Evolutionary conservation across 2,888 invertebrate species (phyloP).

Genomic region (Melanostoma scalare): DNA sequence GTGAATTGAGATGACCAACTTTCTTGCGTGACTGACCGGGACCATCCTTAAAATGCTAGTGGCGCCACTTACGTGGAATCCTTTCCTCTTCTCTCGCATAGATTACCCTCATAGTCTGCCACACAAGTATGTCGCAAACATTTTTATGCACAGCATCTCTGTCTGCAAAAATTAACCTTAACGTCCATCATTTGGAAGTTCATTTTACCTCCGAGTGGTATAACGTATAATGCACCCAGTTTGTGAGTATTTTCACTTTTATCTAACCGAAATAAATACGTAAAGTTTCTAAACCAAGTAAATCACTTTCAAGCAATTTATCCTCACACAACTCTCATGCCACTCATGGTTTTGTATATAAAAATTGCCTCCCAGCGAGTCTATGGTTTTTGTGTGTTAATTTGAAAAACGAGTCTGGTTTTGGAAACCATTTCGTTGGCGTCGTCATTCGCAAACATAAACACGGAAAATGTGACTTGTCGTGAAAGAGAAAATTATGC

Average conservation of each 20-base stretch:
- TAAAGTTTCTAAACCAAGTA: constrained; percentile 44
- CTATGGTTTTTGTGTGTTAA: constrained; percentile 60
- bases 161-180: constrained; percentile 24
- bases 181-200: constrained; percentile 30
- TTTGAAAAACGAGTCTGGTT: constrained; percentile 70
- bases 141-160: constrained; percentile 9
- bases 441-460: too few species aligned
- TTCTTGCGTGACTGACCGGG: constrained; percentile 15
- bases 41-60: background rate
- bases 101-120: background rate
- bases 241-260: constrained; percentile 54
- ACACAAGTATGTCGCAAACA: background rate
- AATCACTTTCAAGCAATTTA: constrained; percentile 56
- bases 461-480: constrained; percentile 33
- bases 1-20: background rate
- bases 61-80: constrained; percentile 13
- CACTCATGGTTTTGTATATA: background rate
- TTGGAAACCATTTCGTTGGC: constrained; percentile 37
- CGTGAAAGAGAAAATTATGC: constrained; percentile 69
- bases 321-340: constrained; percentile 18
- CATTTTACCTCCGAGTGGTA: background rate
- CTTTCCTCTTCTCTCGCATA: constrained; percentile 21
- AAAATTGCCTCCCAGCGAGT: constrained; percentile 41
- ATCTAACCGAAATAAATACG: constrained; percentile 36
- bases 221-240: constrained; percentile 4